These are phyloP conservation scores for Halcyon leucocephala DNA, from an alignment of 2,797 vertebrate species.

Conservation along the genomic window DNA sequence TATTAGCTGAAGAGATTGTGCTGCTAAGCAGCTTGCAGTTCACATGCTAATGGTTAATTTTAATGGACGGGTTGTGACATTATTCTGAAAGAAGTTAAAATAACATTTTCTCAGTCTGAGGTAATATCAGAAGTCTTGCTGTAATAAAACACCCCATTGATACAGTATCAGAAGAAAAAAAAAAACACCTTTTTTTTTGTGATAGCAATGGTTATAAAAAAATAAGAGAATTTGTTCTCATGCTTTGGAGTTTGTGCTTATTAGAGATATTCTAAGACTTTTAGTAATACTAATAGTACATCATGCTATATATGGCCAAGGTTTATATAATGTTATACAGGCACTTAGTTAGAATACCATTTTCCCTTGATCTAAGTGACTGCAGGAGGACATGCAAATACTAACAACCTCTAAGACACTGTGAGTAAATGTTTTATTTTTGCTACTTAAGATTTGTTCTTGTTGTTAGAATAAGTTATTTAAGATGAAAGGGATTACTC, in stretches of 20 bases:
- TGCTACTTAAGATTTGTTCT: neutral
- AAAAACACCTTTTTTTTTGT: neutral
- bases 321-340: neutral
- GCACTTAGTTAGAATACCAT: neutral
- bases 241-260: neutral
- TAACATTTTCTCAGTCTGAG: constrained; percentile 30
- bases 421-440: neutral
- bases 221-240: neutral
- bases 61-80: constrained; percentile 34
- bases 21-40: constrained; percentile 8
- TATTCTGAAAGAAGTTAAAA: constrained; percentile 56
- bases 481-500: neutral
- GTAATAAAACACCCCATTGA: neutral
- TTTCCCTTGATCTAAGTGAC: rapidly evolving
- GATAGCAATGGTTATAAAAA: neutral
- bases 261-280: neutral
- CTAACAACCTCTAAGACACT: neutral
- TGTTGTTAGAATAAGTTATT: neutral
- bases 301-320: neutral
- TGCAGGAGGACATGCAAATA: neutral
- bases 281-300: neutral
- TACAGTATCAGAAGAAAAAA: neutral
- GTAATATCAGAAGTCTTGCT: neutral
- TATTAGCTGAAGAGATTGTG: constrained; percentile 25
- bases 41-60: constrained; percentile 43